Base-by-base conservation (phyloP, 1,140 invertebrate species). In the Bombus sibiricus region DNA sequence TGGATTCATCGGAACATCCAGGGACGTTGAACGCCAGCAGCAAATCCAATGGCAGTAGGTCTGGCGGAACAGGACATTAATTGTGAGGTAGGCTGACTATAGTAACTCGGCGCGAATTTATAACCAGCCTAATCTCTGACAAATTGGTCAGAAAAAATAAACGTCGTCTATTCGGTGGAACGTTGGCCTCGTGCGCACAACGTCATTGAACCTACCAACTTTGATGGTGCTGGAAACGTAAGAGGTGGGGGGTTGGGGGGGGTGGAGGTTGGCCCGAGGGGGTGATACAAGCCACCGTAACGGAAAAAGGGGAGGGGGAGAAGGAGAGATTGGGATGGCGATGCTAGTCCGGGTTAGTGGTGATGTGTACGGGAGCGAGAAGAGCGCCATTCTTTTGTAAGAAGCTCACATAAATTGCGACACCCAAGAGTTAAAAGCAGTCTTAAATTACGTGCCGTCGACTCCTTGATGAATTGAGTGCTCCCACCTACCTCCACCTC, bases 391-490 rank as follows among this genome's bases (percentile, higher is more conserved):
- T 95, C 94, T 95, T 95, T 95, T 95, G 93, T 95, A 95, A 95
- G 94, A 93, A 94, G 93, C 94, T 93, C 93, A 95, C 95, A 95
- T 95, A 95, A 95, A 95, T 95, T 95, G 95, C 94, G 92, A 95
- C 94, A 94, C 94, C 94, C 93, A 94, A 93, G 94, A 95, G 94
- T 95, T 95, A 95, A 95, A 95, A 95, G 95, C 94, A 95, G 94
- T 95, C 94, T 95, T 95, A 95, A 95, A 95, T 95, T 95, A 95
- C 94, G 93, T 92, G 88, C 93, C 93, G 94, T 95, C 94, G 94
- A 95, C 94, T 95, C 88, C 89, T 93, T 95, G 95, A 95, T 95
- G 94, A 95, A 95, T 95, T 95, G 94, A 95, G 95, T 95, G 94
- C 94, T 94, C 89, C 92, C 89, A 91, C 90, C 92, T 32, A 47